Percentiles rank a stretch among this genome's conserved stretches.
Evolutionary conservation across 2,797 vertebrate species (phyloP).

Genomic region (Myotis pilosus): DNA sequence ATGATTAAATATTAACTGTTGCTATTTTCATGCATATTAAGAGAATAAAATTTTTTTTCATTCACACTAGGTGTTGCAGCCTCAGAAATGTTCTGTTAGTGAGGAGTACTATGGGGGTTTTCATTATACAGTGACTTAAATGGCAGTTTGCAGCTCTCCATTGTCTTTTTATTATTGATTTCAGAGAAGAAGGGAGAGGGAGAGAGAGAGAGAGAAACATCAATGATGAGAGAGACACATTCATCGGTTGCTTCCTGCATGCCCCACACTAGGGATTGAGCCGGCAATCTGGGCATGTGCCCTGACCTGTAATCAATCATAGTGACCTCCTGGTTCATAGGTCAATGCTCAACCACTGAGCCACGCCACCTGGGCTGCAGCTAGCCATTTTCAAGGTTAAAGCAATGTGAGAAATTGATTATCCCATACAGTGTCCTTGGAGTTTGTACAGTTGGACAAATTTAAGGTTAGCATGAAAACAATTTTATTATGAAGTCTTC

Average conservation of each 20-base stretch:
- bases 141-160: not conserved
- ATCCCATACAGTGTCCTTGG: constrained; percentile 10
- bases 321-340: too few relatives aligned
- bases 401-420: not conserved
- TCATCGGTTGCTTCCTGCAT: too few relatives aligned
- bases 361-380: not conserved
- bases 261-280: too few relatives aligned
- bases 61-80: not conserved
- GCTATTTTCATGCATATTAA: not conserved
- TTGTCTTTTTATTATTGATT: not conserved
- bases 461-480: constrained; percentile 42
- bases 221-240: too few relatives aligned
- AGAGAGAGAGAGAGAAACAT: too few relatives aligned
- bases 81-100: constrained; percentile 6
- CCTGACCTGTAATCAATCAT: too few relatives aligned
- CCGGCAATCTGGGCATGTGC: too few relatives aligned
- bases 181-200: too few relatives aligned
- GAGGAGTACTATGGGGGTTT: not conserved
- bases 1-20: constrained; percentile 37
- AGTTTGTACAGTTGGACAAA: constrained; percentile 23
- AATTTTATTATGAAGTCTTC: constrained; percentile 22
- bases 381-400: constrained; percentile 15
- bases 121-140: constrained; percentile 31
- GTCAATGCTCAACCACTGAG: too few relatives aligned
- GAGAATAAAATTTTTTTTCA: constrained; percentile 14